Conservation (phyloP, 2,888 invertebrate species). For the Unio pictorum region DNA sequence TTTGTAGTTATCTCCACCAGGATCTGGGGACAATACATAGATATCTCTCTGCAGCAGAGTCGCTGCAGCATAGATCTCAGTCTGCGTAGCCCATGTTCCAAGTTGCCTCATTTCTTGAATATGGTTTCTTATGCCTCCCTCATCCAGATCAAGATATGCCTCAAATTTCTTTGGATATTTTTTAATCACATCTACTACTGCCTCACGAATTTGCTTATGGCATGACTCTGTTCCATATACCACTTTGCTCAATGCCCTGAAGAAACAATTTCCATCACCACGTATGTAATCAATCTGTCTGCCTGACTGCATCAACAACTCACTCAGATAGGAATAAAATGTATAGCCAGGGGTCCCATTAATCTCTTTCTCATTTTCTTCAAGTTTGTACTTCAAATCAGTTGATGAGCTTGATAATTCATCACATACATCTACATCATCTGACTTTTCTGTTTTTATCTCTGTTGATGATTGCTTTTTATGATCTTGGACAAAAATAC, state of each 20-base stretch:
- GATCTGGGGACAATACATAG: conserved; percentile 57
- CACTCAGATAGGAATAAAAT: conserved; percentile 41
- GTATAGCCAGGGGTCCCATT: conserved; percentile 41
- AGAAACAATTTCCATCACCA: conserved; percentile 65
- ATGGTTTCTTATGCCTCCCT: conserved; percentile 40
- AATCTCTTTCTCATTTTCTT: conserved; percentile 23
- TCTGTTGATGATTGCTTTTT: too few relatives aligned
- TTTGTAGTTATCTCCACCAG: conserved; percentile 43
- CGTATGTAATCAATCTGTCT: conserved; percentile 54
- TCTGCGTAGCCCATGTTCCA: conserved; percentile 58
- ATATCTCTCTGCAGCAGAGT: conserved; percentile 53
- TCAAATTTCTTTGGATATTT: conserved; percentile 52
- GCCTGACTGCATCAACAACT: conserved; percentile 34
- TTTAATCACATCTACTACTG: conserved; percentile 53
- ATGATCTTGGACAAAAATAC: too few relatives aligned
- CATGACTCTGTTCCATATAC: conserved; percentile 54
- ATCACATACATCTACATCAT: too few relatives aligned
- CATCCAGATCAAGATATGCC: conserved; percentile 49
- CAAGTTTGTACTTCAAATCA: too few relatives aligned
- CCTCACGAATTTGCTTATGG: conserved; percentile 53
- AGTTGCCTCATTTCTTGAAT: conserved; percentile 44
- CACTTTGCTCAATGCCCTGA: conserved; percentile 59
- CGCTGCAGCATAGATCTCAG: conserved; percentile 62
- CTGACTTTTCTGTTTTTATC: too few relatives aligned
- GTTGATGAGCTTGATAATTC: too few relatives aligned